Evolutionary conservation across 2,797 vertebrate species (phyloP).

Genomic region (Gallirallus australis): DNA sequence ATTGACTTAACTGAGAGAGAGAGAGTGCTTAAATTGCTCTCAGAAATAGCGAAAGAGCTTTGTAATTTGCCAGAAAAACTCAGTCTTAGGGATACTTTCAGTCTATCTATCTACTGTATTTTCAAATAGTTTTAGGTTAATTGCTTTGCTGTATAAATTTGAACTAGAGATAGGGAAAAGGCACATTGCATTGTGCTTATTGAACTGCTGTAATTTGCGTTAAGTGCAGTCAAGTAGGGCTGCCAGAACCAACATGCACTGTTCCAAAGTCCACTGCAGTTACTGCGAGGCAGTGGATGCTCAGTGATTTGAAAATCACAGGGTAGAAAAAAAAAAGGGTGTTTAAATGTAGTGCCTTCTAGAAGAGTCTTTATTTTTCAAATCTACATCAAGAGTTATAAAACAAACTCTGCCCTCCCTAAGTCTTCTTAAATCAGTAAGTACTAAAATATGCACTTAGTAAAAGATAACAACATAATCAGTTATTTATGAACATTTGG

Average conservation of each 20-base stretch:
- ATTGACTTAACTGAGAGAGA: slow-evolving; percentile 30
- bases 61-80: neutral
- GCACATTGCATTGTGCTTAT: neutral
- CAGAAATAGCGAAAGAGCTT: neutral
- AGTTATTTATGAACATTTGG: neutral
- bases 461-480: neutral
- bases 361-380: neutral
- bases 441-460: neutral
- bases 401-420: neutral
- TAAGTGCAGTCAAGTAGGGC: neutral
- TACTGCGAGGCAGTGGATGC: neutral
- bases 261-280: neutral
- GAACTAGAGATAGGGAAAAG: neutral
- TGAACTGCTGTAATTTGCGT: neutral
- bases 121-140: slow-evolving; percentile 12
- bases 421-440: neutral
- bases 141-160: neutral
- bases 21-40: neutral
- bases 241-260: neutral
- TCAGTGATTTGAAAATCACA: neutral
- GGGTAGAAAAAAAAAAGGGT: neutral
- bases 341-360: neutral
- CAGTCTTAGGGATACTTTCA: neutral
- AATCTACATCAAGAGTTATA: neutral
- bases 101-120: neutral